Percentiles rank a stretch among this genome's conserved stretches.
These are phyloP conservation scores for Cantharis flavilabris DNA, from an alignment of 2,888 invertebrate species.

Conservation along the genomic window DNA sequence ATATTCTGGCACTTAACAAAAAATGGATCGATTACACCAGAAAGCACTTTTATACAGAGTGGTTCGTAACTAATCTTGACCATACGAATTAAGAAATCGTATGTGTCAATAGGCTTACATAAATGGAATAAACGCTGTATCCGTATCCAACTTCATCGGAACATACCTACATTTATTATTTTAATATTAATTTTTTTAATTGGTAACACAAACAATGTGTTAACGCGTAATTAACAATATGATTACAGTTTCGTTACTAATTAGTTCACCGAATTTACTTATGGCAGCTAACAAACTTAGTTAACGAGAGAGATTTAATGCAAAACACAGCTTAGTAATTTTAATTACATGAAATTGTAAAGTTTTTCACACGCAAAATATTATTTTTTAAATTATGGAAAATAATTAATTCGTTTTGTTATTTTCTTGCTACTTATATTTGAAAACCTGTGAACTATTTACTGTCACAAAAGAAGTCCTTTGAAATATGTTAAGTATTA, in stretches of 20 bases:
- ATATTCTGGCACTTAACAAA: neutral
- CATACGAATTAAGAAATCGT: neutral
- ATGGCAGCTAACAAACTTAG: constrained; percentile 2
- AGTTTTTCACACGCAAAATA: neutral
- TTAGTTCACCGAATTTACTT: constrained; percentile 25
- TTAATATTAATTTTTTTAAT: neutral
- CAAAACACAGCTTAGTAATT: neutral
- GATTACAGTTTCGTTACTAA: constrained; percentile 28
- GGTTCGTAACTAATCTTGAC: neutral
- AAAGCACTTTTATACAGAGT: neutral
- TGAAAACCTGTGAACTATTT: too few species aligned
- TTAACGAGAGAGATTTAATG: neutral
- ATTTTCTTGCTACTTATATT: neutral
- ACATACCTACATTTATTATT: neutral
- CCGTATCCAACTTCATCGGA: neutral
- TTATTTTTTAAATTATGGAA: neutral
- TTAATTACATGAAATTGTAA: neutral
- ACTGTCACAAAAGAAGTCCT: too few species aligned
- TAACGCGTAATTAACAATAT: constrained; percentile 24
- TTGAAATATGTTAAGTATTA: too few species aligned
- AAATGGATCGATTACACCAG: neutral
- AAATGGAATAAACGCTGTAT: neutral
- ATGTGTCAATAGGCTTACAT: neutral
- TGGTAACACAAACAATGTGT: constrained; percentile 13
- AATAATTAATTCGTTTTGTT: neutral